These are phyloP conservation scores for Spermophilus dauricus DNA, from an alignment of 2,113 vertebrate genomes.

Conservation along the genomic window DNA sequence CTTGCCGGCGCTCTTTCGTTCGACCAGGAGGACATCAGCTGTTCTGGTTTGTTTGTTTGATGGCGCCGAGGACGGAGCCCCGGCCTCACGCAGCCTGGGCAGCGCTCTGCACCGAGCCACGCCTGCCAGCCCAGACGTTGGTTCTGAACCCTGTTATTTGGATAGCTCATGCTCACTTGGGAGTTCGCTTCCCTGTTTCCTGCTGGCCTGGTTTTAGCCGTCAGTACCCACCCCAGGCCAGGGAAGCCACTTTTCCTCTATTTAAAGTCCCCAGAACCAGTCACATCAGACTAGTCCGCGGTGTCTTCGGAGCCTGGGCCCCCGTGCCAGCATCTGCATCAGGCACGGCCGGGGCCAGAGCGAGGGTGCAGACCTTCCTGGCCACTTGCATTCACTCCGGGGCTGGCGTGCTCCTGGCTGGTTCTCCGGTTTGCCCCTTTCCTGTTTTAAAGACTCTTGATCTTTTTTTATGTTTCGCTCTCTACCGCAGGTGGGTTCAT, in stretches of 20 bases:
- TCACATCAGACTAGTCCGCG: fast-evolving
- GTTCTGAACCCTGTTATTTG: too few species aligned
- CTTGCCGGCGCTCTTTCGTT: fast-evolving
- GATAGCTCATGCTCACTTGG: fast-evolving
- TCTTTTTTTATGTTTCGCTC: not conserved
- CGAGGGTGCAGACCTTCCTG: fast-evolving
- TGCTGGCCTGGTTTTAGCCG: not conserved
- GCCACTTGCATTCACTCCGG: fast-evolving
- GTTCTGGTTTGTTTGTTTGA: too few species aligned
- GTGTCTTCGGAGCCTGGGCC: fast-evolving
- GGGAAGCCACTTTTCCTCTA: not conserved
- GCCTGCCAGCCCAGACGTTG: not conserved
- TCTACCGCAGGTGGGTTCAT: not conserved
- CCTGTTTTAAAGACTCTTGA: not conserved
- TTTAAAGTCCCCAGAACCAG: not conserved
- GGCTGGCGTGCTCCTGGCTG: not conserved
- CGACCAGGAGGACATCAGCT: too few species aligned
- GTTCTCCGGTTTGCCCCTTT: not conserved
- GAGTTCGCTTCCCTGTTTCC: fast-evolving
- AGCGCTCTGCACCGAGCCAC: too few species aligned
- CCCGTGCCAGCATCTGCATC: fast-evolving
- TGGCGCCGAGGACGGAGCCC: too few species aligned
- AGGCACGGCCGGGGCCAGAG: fast-evolving
- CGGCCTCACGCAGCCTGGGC: too few species aligned
- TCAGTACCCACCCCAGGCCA: fast-evolving